A percentile compares a stretch with the other conserved stretches of the same genome.
These are phyloP conservation scores for Mantis religiosa DNA, from an alignment of 2,888 invertebrate species.

Conservation along the genomic window DNA sequence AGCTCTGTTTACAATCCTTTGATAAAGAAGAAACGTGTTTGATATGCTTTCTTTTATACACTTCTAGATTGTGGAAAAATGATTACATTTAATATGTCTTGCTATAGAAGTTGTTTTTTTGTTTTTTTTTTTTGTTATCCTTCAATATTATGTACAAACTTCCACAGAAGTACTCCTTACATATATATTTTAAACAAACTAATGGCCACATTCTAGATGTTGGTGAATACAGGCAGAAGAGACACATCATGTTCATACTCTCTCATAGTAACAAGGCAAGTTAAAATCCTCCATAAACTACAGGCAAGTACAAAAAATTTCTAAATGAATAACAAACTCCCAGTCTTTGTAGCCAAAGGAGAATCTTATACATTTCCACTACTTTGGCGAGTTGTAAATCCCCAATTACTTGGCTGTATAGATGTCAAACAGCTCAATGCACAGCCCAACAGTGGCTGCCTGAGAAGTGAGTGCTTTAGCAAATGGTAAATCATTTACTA, in stretches of 20 bases:
- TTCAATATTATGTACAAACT: not conserved
- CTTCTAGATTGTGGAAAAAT: not conserved
- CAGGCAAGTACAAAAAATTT: not conserved
- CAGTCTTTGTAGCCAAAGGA: not conserved
- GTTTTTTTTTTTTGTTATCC: not conserved
- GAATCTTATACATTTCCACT: not conserved
- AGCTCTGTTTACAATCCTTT: not conserved
- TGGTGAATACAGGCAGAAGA: not conserved
- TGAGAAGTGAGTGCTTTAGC: not conserved
- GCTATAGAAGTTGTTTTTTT: not conserved
- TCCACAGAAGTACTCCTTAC: not conserved
- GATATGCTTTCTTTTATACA: slow-evolving; percentile 19
- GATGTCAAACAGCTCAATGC: not conserved
- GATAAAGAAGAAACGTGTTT: not conserved
- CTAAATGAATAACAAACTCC: not conserved
- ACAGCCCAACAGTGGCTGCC: not conserved
- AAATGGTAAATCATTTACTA: not conserved
- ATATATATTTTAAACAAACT: not conserved
- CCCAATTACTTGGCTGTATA: not conserved
- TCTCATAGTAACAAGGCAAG: not conserved
- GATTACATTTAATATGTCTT: not conserved
- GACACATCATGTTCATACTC: not conserved
- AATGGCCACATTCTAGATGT: not conserved
- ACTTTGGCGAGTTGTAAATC: not conserved
- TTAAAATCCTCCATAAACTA: not conserved